phyloP scores from a whole-genome alignment of 2,797 vertebrate species.

The Percopsis omiscomaycus region DNA sequence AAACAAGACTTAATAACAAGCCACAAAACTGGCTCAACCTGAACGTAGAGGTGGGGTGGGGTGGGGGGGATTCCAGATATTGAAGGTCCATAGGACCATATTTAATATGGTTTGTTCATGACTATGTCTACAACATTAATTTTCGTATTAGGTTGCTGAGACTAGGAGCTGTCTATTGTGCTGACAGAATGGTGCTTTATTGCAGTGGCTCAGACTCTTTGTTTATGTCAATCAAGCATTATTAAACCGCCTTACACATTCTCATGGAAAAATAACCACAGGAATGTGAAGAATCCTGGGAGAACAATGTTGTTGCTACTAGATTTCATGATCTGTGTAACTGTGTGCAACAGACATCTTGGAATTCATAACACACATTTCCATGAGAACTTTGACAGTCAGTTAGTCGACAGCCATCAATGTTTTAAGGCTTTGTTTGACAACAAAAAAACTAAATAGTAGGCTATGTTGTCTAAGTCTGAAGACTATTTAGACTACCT shows the following conservation, averaged over 20 bases:
- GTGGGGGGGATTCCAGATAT: neutral
- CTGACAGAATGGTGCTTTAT: neutral
- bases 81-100: neutral
- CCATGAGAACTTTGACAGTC: too few relatives aligned
- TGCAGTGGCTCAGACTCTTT: conserved; percentile 16
- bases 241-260: conserved; percentile 62
- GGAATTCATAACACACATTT: too few relatives aligned
- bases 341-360: too few relatives aligned
- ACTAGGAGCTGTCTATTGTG: neutral
- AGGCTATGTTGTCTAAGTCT: neutral
- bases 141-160: neutral
- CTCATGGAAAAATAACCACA: conserved; percentile 69
- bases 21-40: too few relatives aligned
- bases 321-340: too few relatives aligned
- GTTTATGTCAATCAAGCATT: conserved; percentile 46
- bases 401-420: too few relatives aligned
- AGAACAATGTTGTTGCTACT: conserved; percentile 66
- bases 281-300: conserved; percentile 71
- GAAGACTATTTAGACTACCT: too few relatives aligned
- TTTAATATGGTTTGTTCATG: neutral
- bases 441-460: neutral
- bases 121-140: neutral
- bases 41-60: too few relatives aligned
- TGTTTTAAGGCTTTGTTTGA: too few relatives aligned
- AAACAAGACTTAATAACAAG: too few relatives aligned